These are phyloP conservation scores for Pandemis cinnamomeana DNA, from an alignment of 2,888 invertebrate species.

Conservation along the genomic window DNA sequence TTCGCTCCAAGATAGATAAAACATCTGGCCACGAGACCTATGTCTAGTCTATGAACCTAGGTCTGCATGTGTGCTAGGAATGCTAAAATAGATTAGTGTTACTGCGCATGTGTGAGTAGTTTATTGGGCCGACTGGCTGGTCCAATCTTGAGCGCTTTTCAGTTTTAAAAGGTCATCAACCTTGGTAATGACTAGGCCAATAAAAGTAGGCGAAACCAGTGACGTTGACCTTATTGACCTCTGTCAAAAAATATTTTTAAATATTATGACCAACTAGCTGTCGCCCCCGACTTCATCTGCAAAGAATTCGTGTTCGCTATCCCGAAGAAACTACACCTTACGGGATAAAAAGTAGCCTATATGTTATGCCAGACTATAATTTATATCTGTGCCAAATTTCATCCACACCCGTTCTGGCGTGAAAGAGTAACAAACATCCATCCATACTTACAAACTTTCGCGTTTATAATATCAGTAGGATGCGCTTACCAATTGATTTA, in stretches of 20 bases:
- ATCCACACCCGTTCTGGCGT: no score
- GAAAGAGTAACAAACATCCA: no score
- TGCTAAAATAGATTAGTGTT: constrained; percentile 31
- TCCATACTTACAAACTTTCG: no score
- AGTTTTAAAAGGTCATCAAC: constrained; percentile 31
- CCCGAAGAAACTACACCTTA: no score
- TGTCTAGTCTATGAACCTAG: constrained; percentile 16
- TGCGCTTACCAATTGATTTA: no score
- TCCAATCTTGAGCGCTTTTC: constrained; percentile 31
- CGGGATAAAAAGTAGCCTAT: no score
- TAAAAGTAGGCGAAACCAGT: neutral
- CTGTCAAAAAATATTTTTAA: neutral
- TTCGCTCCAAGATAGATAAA: neutral
- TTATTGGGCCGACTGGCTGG: constrained; percentile 23
- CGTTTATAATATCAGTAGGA: no score
- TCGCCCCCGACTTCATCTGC: no score
- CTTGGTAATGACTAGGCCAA: constrained; percentile 1
- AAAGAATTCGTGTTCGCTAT: no score
- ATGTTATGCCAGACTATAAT: no score
- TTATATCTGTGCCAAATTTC: no score
- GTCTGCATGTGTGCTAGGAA: constrained; percentile 19
- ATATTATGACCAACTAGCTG: neutral
- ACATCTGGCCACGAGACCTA: constrained; percentile 7
- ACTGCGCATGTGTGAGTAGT: constrained; percentile 23
- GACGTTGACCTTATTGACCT: neutral